A percentile compares a stretch with the other conserved stretches of the same genome.
Conservation (phyloP, 2,113 vertebrate species). For the Haemorhous mexicanus region DNA sequence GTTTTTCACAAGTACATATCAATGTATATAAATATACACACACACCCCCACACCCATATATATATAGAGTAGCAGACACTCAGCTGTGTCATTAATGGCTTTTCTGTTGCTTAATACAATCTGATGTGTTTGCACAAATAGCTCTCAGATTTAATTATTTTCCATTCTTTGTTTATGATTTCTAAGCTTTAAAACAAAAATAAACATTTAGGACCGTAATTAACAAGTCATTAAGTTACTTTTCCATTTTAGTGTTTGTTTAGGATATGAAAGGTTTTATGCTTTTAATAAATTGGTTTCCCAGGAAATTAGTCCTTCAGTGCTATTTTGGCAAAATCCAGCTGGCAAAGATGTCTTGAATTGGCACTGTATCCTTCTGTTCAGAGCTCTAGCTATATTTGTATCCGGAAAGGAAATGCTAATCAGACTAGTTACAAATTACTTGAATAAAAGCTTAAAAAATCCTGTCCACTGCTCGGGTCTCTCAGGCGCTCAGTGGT, state of each 20-base stretch:
- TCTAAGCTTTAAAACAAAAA: background rate
- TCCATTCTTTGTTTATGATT: background rate
- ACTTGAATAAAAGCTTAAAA: background rate
- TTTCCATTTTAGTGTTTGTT: conserved; percentile 1
- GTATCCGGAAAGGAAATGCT: background rate
- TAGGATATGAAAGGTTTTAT: background rate
- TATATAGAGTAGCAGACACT: background rate
- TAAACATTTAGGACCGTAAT: background rate
- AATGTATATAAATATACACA: background rate
- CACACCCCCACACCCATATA: background rate
- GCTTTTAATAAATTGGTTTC: background rate
- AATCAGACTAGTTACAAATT: background rate
- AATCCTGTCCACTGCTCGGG: background rate
- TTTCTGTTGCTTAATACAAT: background rate
- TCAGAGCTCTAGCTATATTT: background rate
- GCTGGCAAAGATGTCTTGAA: background rate
- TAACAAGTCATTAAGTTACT: background rate
- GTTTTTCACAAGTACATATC: background rate
- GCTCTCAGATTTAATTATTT: background rate
- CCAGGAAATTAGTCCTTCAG: background rate
- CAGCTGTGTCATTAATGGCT: background rate
- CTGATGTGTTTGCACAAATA: background rate
- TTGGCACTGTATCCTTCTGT: background rate
- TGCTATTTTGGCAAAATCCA: background rate
- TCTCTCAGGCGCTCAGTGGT: background rate